Percentiles rank a stretch among this genome's conserved stretches.
phyloP scores from a whole-genome alignment of 1,140 invertebrate species.

The Leptinotarsa lineolata region DNA sequence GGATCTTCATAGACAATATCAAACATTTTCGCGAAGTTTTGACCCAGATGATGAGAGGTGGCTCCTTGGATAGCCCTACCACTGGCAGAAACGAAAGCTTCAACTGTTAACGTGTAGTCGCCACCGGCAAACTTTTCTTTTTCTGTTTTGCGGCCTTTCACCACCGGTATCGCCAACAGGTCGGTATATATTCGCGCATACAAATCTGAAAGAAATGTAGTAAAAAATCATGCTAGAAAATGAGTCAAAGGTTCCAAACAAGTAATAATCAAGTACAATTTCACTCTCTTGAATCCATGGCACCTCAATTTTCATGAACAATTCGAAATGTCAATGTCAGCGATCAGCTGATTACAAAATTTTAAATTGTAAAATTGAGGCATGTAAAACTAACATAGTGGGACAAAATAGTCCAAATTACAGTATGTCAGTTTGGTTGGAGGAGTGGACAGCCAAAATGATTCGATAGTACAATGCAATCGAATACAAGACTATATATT shows the following conservation, averaged over 20 bases:
- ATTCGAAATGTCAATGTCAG: no score
- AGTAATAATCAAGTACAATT: no score
- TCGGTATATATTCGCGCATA: conserved; percentile 92
- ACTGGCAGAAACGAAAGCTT: conserved; percentile 92
- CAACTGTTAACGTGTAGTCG: conserved; percentile 96
- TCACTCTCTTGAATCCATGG: no score
- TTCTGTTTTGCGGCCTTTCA: conserved; percentile 95
- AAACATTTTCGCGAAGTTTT: conserved; percentile 99
- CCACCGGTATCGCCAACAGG: conserved; percentile 91
- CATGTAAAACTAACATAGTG: no score
- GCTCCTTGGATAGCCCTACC: conserved; percentile 95
- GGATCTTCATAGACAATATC: conserved; percentile 94
- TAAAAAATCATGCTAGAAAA: not conserved
- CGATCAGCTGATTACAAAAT: no score
- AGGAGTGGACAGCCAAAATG: no score
- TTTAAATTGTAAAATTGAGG: no score
- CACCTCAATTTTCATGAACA: no score
- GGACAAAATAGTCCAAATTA: no score
- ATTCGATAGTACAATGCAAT: no score
- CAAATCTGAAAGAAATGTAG: conserved; percentile 64
- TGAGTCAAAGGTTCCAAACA: not conserved
- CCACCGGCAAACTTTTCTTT: conserved; percentile 99
- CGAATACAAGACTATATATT: no score
- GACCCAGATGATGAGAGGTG: conserved; percentile 97
- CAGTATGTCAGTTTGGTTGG: no score